A percentile compares a stretch with the other conserved stretches of the same genome.
Evolutionary conservation across 2,797 vertebrate genomes (phyloP).

Genomic region (Caiman crocodilus): DNA sequence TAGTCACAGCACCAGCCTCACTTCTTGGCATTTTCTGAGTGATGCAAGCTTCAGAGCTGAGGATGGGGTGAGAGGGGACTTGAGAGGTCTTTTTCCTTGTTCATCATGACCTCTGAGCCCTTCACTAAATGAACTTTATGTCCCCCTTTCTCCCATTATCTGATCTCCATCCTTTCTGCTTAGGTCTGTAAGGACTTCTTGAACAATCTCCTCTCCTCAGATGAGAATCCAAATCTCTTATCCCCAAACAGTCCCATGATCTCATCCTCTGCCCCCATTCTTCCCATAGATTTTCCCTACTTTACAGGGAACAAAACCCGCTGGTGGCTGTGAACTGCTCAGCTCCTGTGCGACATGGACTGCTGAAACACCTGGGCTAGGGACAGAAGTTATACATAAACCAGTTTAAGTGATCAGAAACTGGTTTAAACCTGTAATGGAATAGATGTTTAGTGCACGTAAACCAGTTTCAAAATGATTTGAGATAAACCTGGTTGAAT

Average conservation of each 20-base stretch:
- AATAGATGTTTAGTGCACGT: no score
- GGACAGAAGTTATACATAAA: no score
- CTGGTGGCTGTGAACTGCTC: not conserved
- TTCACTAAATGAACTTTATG: not conserved
- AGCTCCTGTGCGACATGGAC: not conserved
- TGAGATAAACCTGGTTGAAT: no score
- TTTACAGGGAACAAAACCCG: not conserved
- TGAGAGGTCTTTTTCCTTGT: not conserved
- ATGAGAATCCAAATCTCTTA: not conserved
- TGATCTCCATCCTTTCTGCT: not conserved
- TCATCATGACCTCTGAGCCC: not conserved
- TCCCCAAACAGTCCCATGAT: not conserved
- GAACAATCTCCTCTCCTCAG: not conserved
- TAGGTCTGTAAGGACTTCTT: not conserved
- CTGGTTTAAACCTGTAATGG: no score
- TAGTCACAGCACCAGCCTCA: no score
- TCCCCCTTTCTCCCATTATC: not conserved
- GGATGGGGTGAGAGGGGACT: not conserved
- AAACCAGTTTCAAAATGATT: no score
- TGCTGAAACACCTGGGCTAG: not conserved
- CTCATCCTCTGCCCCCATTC: not conserved
- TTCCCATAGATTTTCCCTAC: not conserved
- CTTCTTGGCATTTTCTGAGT: no score
- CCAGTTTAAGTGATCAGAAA: no score
- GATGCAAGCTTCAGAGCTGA: not conserved